Evolutionary conservation across 1,140 invertebrate species (phyloP).

Genomic region (Drosophila biarmipes): DNA sequence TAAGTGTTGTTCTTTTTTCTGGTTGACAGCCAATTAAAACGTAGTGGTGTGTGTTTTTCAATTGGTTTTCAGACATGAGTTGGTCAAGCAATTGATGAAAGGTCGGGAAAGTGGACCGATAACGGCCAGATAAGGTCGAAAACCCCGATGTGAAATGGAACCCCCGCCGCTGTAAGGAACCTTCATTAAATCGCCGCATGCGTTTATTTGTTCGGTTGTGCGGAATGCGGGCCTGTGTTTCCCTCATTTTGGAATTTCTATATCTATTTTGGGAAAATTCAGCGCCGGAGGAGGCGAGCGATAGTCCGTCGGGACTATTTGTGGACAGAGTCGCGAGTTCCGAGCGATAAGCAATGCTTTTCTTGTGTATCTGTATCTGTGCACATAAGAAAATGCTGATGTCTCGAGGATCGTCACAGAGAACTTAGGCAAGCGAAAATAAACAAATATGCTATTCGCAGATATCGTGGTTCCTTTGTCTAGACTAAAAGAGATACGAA

Average conservation of each 20-base stretch:
- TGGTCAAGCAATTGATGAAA: constrained; percentile 42
- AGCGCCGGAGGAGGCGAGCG: constrained; percentile 36
- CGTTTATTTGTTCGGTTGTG: constrained; percentile 30
- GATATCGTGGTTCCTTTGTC: not conserved
- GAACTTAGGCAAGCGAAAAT: not conserved
- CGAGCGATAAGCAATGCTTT: constrained; percentile 35
- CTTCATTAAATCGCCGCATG: constrained; percentile 29
- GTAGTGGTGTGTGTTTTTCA: constrained; percentile 18
- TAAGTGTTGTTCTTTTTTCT: not conserved
- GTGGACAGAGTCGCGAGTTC: constrained; percentile 25
- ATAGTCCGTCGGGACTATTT: constrained; percentile 18
- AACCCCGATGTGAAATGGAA: constrained; percentile 52
- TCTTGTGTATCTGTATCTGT: constrained; percentile 40
- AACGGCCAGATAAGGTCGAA: constrained; percentile 30
- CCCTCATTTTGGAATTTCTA: constrained; percentile 61
- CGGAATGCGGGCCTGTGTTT: constrained; percentile 34
- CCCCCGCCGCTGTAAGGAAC: constrained; percentile 25
- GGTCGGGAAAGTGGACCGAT: constrained; percentile 32
- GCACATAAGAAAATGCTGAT: constrained; percentile 21
- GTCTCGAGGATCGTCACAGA: not conserved
- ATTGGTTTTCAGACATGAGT: constrained; percentile 31
- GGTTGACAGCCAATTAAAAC: constrained; percentile 26
- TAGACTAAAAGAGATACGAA: not conserved
- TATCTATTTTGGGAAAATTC: constrained; percentile 68
- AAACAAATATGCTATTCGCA: not conserved